Percentiles rank a stretch among this genome's conserved stretches.
Evolutionary conservation across 1,140 invertebrate genomes (phyloP).

Genomic region (Daktulosphaira vitifoliae): DNA sequence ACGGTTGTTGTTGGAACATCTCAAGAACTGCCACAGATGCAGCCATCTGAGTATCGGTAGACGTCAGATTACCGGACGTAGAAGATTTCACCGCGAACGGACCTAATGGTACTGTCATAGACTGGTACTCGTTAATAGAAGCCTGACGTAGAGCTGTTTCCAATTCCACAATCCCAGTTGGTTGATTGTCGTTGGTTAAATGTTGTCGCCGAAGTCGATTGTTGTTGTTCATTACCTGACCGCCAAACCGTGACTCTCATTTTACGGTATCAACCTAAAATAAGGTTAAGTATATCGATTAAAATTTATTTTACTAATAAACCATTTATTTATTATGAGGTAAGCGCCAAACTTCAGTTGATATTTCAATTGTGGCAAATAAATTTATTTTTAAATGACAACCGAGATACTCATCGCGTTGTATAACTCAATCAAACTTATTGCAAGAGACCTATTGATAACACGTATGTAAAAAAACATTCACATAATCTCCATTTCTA

Average conservation of each 20-base stretch:
- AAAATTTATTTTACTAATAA: no score
- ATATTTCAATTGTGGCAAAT: no score
- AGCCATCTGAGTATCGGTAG: not conserved
- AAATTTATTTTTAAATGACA: no score
- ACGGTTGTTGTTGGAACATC: not conserved
- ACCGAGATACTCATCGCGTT: no score
- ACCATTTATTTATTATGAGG: no score
- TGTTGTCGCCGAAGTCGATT: not conserved
- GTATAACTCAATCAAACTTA: no score
- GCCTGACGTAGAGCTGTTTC: not conserved
- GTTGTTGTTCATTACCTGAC: slow-evolving; percentile 19
- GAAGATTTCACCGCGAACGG: not conserved
- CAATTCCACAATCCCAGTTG: not conserved
- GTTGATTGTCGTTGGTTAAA: slow-evolving; percentile 1
- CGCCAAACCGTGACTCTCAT: slow-evolving; percentile 3
- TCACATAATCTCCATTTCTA: no score
- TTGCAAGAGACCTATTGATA: no score
- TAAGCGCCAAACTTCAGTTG: no score
- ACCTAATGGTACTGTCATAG: not conserved
- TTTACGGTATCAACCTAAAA: slow-evolving; percentile 9
- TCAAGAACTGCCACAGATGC: slow-evolving; percentile 12
- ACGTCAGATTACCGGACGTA: not conserved
- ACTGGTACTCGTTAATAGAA: not conserved
- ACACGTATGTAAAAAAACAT: no score
- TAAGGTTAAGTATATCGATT: not conserved